Percentiles rank a stretch among this genome's conserved stretches.
These are phyloP conservation scores for Eulemur macaco DNA, from an alignment of 2,113 vertebrate species.

Conservation along the genomic window DNA sequence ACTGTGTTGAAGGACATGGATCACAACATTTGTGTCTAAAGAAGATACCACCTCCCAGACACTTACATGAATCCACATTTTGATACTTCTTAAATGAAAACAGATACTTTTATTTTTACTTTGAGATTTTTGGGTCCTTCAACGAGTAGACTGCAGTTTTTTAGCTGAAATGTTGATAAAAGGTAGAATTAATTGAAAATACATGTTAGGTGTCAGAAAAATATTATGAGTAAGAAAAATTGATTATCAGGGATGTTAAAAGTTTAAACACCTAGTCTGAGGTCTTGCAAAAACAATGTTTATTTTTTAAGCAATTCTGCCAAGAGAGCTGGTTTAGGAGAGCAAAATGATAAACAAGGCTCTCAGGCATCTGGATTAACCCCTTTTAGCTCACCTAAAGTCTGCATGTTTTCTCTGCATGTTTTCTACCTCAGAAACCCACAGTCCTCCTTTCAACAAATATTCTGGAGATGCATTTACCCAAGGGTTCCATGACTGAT, in stretches of 20 bases:
- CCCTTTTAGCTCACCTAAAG: not conserved
- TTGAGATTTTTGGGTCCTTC: not conserved
- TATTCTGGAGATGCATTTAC: not conserved
- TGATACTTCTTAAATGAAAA: not conserved
- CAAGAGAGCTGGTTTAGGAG: not conserved
- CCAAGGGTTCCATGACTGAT: not conserved
- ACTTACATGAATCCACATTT: not conserved
- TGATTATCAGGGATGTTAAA: not conserved
- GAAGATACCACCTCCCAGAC: not conserved
- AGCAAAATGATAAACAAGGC: not conserved
- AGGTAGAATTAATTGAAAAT: not conserved
- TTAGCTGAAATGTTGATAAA: not conserved
- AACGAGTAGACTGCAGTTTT: not conserved
- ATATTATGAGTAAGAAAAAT: not conserved
- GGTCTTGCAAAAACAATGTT: slow-evolving; percentile 37
- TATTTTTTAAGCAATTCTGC: slow-evolving; percentile 19
- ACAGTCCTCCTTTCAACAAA: not conserved
- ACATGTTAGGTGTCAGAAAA: not conserved
- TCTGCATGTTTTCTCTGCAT: not conserved
- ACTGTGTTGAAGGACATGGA: not conserved
- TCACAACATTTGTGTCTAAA: not conserved
- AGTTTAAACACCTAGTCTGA: not conserved
- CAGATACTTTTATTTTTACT: not conserved
- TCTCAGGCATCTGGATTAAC: not conserved
- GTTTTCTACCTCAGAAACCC: not conserved